These are phyloP conservation scores for Channa maculata DNA, from an alignment of 2,113 vertebrate genomes.

Conservation along the genomic window DNA sequence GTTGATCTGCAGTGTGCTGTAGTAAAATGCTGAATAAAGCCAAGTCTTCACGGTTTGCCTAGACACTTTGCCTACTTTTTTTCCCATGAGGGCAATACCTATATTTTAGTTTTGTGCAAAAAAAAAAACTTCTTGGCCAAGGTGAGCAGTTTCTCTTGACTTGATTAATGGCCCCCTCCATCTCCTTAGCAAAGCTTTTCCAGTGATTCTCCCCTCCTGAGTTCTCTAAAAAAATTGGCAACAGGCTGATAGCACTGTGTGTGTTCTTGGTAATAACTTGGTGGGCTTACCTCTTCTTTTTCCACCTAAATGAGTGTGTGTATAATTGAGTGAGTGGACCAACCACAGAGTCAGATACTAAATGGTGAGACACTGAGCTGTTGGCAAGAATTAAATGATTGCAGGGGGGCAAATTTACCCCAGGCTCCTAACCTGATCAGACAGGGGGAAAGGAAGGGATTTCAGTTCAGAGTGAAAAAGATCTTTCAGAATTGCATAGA, in stretches of 20 bases:
- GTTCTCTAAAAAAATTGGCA: conserved; percentile 76
- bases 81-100: conserved; percentile 59
- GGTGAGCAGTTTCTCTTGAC: conserved; percentile 45
- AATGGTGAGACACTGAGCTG: conserved; percentile 68
- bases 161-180: conserved; percentile 57
- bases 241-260: conserved; percentile 76
- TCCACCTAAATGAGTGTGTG: conserved; percentile 54
- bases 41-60: conserved; percentile 41
- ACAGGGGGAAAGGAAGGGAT: conserved; percentile 68
- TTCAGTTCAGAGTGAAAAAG: conserved; percentile 47
- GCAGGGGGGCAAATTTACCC: conserved; percentile 54
- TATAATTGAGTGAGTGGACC: conserved; percentile 78
- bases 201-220: conserved; percentile 54
- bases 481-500: conserved; percentile 67
- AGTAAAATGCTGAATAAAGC: conserved; percentile 61
- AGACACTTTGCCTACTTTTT: conserved; percentile 43
- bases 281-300: conserved; percentile 75
- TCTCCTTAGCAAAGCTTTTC: conserved; percentile 60
- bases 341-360: conserved; percentile 81
- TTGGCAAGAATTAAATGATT: conserved; percentile 74
- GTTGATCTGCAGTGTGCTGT: conserved; percentile 50
- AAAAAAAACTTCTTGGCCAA: conserved; percentile 58
- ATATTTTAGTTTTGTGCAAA: conserved; percentile 48
- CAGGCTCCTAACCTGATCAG: conserved; percentile 68
- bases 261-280: conserved; percentile 82